A percentile compares a stretch with the other conserved stretches of the same genome.
Conservation (phyloP, 2,113 vertebrate genomes). For the Gopherus flavomarginatus region DNA sequence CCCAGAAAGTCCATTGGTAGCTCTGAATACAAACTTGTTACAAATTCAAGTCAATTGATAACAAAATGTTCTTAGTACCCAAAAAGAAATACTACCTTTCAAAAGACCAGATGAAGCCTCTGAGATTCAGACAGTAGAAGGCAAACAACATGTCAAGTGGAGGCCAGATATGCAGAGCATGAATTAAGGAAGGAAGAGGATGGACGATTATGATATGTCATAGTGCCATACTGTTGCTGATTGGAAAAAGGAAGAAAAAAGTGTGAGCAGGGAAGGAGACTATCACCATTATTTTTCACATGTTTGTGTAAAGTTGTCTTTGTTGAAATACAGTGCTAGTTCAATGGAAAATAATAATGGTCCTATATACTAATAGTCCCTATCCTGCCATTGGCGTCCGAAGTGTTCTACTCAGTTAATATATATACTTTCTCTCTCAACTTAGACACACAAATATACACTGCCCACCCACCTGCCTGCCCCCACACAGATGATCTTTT, state of each 20-base stretch:
- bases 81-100: neutral
- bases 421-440: neutral
- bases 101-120: neutral
- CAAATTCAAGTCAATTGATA: neutral
- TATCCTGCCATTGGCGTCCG: neutral
- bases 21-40: neutral
- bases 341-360: neutral
- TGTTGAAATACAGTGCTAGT: neutral
- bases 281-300: neutral
- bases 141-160: neutral
- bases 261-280: neutral
- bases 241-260: neutral
- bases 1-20: neutral
- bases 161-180: neutral
- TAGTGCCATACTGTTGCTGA: neutral
- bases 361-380: neutral
- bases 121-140: neutral
- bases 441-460: neutral
- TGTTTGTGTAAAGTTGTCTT: neutral
- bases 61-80: neutral
- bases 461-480: neutral
- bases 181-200: neutral
- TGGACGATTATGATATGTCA: neutral
- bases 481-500: neutral
- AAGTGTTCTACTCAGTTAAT: neutral